Evolutionary conservation across 1,140 invertebrate species (phyloP).

Genomic region (Portunus trituberculatus): DNA sequence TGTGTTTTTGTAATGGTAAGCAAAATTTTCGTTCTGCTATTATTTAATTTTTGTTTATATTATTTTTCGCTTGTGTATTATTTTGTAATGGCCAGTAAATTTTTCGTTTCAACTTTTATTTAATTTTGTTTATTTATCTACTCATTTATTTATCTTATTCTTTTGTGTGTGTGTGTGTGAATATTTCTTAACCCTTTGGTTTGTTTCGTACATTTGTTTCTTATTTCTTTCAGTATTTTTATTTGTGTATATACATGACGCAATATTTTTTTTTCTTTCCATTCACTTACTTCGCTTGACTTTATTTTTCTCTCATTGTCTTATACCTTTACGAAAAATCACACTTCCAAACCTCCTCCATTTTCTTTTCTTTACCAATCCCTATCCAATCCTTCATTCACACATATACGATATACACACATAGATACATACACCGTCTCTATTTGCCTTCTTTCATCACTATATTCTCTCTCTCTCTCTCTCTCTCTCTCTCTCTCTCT

Average conservation of each 20-base stretch:
- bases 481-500: conserved; percentile 16
- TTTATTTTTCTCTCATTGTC: background rate
- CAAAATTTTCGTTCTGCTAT: no score
- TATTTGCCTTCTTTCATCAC: background rate
- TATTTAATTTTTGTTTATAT: no score
- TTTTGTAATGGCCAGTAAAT: no score
- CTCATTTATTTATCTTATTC: background rate
- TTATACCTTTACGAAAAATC: no score
- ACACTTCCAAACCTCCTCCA: background rate
- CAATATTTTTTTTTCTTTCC: no score
- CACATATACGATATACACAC: no score
- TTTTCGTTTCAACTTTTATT: no score
- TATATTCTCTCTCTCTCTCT: background rate
- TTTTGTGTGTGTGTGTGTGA: background rate
- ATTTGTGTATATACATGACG: no score
- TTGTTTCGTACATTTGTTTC: background rate
- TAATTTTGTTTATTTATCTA: background rate
- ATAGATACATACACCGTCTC: background rate
- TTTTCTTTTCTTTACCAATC: background rate
- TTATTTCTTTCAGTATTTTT: background rate
- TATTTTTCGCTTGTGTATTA: no score
- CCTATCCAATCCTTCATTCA: background rate
- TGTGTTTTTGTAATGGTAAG: no score
- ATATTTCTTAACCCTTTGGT: background rate
- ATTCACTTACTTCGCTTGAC: background rate